These are phyloP conservation scores for Pipistrellus kuhlii DNA, from an alignment of 2,797 vertebrate species.

Conservation along the genomic window DNA sequence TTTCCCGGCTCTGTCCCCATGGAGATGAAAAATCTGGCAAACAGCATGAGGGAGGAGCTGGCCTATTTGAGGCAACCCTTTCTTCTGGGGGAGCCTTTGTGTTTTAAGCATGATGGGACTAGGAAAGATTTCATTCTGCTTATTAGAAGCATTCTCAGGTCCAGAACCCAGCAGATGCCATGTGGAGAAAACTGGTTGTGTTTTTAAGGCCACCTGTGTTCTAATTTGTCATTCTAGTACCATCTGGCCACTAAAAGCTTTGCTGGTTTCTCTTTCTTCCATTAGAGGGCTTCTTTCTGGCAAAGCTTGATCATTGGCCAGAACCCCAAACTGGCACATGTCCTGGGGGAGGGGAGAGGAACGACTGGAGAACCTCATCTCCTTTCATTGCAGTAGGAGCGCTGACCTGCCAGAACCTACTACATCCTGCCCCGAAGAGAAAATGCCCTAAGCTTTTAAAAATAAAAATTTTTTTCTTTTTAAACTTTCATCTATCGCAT, in stretches of 20 bases:
- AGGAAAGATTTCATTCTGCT: neutral
- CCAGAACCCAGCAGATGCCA: neutral
- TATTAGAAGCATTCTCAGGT: neutral
- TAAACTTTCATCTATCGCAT: neutral
- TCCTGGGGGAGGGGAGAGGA: neutral
- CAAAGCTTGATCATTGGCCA: neutral
- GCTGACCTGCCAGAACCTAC: neutral
- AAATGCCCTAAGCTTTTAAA: neutral
- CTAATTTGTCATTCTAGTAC: neutral
- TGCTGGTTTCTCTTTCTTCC: conserved; percentile 12
- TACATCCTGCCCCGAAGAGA: neutral
- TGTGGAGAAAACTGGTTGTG: neutral
- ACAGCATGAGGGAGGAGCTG: neutral
- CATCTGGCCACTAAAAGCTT: conserved; percentile 13
- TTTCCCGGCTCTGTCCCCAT: neutral
- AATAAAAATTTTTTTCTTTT: conserved; percentile 23
- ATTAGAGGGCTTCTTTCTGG: conserved; percentile 13
- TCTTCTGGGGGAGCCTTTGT: neutral
- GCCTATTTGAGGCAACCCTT: neutral
- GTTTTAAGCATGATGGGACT: neutral
- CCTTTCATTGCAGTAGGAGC: neutral
- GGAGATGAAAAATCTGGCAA: neutral
- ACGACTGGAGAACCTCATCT: neutral
- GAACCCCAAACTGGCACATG: neutral
- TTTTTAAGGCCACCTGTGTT: neutral